These are phyloP conservation scores for Gadopsis marmoratus DNA, from an alignment of 2,797 vertebrate species.

Conservation along the genomic window DNA sequence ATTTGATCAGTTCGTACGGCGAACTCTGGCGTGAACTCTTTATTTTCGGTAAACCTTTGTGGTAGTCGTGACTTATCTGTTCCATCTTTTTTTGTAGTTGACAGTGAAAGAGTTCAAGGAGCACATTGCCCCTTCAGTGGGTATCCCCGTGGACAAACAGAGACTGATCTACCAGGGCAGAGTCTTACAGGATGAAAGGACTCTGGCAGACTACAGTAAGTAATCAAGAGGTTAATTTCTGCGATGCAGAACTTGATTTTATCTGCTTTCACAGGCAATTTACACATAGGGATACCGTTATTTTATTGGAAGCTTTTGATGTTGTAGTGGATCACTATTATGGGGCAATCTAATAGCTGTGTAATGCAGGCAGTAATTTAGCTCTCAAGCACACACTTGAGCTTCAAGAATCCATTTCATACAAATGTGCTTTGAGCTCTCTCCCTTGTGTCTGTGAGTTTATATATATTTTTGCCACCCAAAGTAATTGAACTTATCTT, in stretches of 20 bases:
- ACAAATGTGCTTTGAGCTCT: neutral
- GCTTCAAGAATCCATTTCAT: neutral
- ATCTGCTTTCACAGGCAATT: neutral
- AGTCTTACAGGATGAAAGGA: conserved; percentile 94
- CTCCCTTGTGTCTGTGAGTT: neutral
- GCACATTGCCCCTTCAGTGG: conserved; percentile 91
- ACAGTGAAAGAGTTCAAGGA: conserved; percentile 95
- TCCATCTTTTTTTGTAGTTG: conserved; percentile 77
- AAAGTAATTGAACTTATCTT: neutral
- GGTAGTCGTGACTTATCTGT: neutral
- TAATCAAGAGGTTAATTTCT: conserved; percentile 17
- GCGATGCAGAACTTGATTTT: neutral
- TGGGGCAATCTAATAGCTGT: neutral
- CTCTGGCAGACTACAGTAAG: conserved; percentile 93
- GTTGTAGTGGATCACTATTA: neutral
- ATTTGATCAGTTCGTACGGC: neutral
- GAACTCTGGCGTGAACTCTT: neutral
- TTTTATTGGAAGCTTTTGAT: neutral
- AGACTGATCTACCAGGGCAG: conserved; percentile 95
- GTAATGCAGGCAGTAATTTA: neutral
- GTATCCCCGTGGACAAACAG: conserved; percentile 94
- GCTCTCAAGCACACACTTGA: neutral
- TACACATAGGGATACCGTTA: too few relatives aligned
- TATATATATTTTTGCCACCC: neutral
- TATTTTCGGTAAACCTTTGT: neutral